Percentiles rank a stretch among this genome's conserved stretches.
Conservation (phyloP, 2,888 invertebrate genomes). For the Zaprionus bogoriensis region DNA sequence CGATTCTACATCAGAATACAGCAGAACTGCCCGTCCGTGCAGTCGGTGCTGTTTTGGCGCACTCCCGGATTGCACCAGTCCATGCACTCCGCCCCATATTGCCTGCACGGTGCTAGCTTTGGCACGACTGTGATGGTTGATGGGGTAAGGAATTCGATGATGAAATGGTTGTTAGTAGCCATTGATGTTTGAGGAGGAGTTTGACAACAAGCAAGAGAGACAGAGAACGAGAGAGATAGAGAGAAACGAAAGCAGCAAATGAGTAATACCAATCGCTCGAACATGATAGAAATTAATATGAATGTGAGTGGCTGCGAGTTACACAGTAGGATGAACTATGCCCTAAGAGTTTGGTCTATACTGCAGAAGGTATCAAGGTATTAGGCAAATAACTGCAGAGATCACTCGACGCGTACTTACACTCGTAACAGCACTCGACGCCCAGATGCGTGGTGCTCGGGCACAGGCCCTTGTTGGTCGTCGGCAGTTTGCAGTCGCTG, state of each 20-base stretch:
- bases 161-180: slow-evolving; percentile 1
- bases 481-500: slow-evolving; percentile 74
- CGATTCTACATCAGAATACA: slow-evolving; percentile 73
- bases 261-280: slow-evolving; percentile 47
- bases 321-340: too few relatives aligned
- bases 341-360: slow-evolving; percentile 22
- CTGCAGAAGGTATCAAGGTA: slow-evolving; percentile 14
- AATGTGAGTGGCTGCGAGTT: neutral
- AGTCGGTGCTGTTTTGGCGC: slow-evolving; percentile 79
- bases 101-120: slow-evolving; percentile 79
- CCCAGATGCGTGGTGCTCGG: slow-evolving; percentile 74
- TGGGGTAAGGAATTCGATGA: too few relatives aligned
- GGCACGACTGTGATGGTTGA: slow-evolving; percentile 71
- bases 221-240: neutral
- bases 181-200: neutral
- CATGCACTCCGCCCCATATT: slow-evolving; percentile 80
- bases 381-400: neutral
- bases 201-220: neutral
- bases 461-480: slow-evolving; percentile 79
- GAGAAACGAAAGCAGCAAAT: slow-evolving; percentile 18
- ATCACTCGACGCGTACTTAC: slow-evolving; percentile 61
- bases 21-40: slow-evolving; percentile 77
- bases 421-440: slow-evolving; percentile 82
- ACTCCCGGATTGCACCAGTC: slow-evolving; percentile 69
- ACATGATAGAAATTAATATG: slow-evolving; percentile 28